Base-by-base conservation (phyloP, 2,113 vertebrate species). In the Thryonomys swinderianus region DNA sequence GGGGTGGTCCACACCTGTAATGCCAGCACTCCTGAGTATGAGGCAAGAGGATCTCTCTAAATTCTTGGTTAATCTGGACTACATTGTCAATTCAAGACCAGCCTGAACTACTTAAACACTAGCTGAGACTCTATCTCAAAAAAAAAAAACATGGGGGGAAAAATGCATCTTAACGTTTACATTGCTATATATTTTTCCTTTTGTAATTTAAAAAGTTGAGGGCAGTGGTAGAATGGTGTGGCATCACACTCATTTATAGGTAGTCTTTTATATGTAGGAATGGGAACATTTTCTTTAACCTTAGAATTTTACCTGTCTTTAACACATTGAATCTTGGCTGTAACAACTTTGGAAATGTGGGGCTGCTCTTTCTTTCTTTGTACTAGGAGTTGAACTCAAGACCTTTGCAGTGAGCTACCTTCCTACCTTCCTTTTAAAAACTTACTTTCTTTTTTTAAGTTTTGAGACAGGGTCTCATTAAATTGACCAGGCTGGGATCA, bases 161-260 rank as follows among this genome's bases (percentile, higher is more conserved):
- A 51, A 37, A 90, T 74, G 17, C n/a, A 89, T 83, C 40, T 91
- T 85, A 89, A 94, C 37, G 57, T 95, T 86, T 64, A 92, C 3
- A 90, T 20, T 57, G 90, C 16, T 62, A 18, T 48, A 14, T 53
- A 42, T 78, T 78, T 83, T 79, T 95, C 67, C 25, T 55, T 48
- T 37, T 23, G 55, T 67, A 78, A 93, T 55, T 89, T 42, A 48
- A 88, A 79, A 80, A 92, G 42, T 95, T 23, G 67, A 45, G 69
- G 37, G 16, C 3, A 59, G 11, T 37, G 5, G 9, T 59, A 57
- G 53, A 42, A 27, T 40, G 27, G n/a, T n/a, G 37, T 1, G 20
- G 21, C 37, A 73, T 23, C 71, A 45, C 4, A 5, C 23, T 13
- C 71, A 45, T 45, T 42, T 73, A 66, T 61, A 91, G 95, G 45